Evolutionary conservation across 2,113 vertebrate species (phyloP).

Genomic region (Periophthalmodon schlosseri): DNA sequence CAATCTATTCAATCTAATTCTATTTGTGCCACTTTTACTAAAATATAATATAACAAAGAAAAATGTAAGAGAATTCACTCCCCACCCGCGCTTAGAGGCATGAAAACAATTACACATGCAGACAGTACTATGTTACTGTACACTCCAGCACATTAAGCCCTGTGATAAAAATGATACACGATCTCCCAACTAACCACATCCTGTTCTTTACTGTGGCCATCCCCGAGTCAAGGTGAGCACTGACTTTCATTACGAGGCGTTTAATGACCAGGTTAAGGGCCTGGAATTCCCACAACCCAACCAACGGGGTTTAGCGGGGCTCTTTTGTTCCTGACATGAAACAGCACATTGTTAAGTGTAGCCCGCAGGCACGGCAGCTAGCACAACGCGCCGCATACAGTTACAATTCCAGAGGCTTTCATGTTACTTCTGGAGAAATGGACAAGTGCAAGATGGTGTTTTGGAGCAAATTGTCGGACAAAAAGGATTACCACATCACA

Average conservation of each 20-base stretch:
- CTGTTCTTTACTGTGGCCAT: conserved; percentile 24
- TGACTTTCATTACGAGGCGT: conserved; percentile 69
- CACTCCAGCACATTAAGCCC: neutral
- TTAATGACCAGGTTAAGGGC: conserved; percentile 62
- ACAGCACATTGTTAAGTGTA: conserved; percentile 57
- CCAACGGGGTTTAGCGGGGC: conserved; percentile 60
- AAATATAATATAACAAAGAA: neutral
- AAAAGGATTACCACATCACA: neutral
- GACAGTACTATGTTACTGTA: neutral
- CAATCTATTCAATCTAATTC: neutral
- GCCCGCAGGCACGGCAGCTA: conserved; percentile 46
- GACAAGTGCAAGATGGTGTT: neutral
- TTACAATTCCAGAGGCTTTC: neutral
- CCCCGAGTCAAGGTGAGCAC: conserved; percentile 52
- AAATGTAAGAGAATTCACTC: neutral
- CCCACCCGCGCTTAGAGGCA: neutral
- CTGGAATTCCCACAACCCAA: conserved; percentile 58
- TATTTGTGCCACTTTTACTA: neutral
- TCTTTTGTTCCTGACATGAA: conserved; percentile 69
- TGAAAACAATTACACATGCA: neutral
- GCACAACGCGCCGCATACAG: conserved; percentile 23
- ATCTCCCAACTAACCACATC: conserved; percentile 7
- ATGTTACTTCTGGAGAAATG: conserved; percentile 1
- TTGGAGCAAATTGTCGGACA: conserved; percentile 2
- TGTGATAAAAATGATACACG: conserved; percentile 3